Evolutionary conservation across 2,888 invertebrate species (phyloP), one percentile per base, ranked within the genome.

Genomic region (Linyphia triangularis): DNA sequence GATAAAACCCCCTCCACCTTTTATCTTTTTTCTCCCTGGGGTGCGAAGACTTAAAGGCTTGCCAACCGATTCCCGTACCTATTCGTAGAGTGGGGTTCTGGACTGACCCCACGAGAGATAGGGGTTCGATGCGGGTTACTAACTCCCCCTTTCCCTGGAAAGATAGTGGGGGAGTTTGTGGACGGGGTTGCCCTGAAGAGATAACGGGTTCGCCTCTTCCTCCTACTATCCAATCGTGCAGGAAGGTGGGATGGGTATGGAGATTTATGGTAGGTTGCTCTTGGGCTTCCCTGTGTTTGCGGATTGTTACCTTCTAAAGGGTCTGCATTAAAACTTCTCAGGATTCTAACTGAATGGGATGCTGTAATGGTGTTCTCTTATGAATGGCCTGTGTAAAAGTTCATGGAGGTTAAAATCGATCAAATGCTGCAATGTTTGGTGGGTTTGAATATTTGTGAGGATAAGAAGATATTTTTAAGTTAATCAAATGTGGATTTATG

Each of bases 41-140:
- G 81, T 81, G 61, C 30, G 51, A 81, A 81, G 81, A 57, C 81
- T 81, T 81, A 81, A 70, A 70, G 81, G 69, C 81, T 81, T 81
- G 69, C 69, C 67, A 79, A 40, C 33, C 67, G 67, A 79, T 72
- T 69, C 26, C 79, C 70, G 69, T 69, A 59, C 70, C 79, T 65
- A 65, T 79, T 79, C 79, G 67, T 79, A 24, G 81, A 61, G 59
- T 24, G 33, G 57, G 26, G 59, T 67, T 67, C 59, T 37, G 59
- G 59, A 57, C 81, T 59, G 70, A 81, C 81, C 81, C 69, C 70
- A 10, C n/a, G 81, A 81, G 81, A 81, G 81, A 81, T 81, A 81
- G 67, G 33, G 81, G 67, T 67, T 70, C 30, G 24, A 70, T 16
- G 43, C 19, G 70, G 26, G 16, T 24, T 33, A 33, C 67, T 33